Evolutionary conservation across 2,888 invertebrate genomes (phyloP).

Genomic region (Poecilus cupreus): DNA sequence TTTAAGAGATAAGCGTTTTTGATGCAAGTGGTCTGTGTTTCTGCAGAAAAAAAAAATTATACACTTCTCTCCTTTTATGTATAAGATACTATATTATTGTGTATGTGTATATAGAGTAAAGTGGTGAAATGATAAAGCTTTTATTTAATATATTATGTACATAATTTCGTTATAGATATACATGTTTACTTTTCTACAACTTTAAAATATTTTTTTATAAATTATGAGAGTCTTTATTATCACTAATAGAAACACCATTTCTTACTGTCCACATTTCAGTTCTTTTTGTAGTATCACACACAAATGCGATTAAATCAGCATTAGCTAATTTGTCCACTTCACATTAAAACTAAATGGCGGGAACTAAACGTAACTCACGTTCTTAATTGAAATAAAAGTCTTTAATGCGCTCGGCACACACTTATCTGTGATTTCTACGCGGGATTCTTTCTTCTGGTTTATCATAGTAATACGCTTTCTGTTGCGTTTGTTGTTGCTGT

Average conservation of each 20-base stretch:
- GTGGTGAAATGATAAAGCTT: slow-evolving; percentile 17
- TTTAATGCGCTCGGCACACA: slow-evolving; percentile 10
- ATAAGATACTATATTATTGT: too few species aligned
- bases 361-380: slow-evolving; percentile 53
- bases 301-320: slow-evolving; percentile 35
- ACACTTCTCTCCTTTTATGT: too few species aligned
- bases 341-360: slow-evolving; percentile 55
- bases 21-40: too few species aligned
- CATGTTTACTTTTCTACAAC: slow-evolving; percentile 21
- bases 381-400: slow-evolving; percentile 55
- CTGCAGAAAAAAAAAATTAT: background rate
- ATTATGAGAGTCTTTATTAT: slow-evolving; percentile 36
- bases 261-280: slow-evolving; percentile 12
- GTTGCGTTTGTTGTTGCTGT: slow-evolving; percentile 67
- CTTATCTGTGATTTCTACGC: slow-evolving; percentile 64
- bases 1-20: too few species aligned
- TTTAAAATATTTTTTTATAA: slow-evolving; percentile 37
- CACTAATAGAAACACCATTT: slow-evolving; percentile 40
- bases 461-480: slow-evolving; percentile 64
- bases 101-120: background rate
- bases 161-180: slow-evolving; percentile 21
- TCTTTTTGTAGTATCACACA: slow-evolving; percentile 36
- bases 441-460: slow-evolving; percentile 64
- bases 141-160: slow-evolving; percentile 41
- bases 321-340: slow-evolving; percentile 41